Conservation (phyloP, 1,140 invertebrate genomes). For the Antheraea mylitta region DNA sequence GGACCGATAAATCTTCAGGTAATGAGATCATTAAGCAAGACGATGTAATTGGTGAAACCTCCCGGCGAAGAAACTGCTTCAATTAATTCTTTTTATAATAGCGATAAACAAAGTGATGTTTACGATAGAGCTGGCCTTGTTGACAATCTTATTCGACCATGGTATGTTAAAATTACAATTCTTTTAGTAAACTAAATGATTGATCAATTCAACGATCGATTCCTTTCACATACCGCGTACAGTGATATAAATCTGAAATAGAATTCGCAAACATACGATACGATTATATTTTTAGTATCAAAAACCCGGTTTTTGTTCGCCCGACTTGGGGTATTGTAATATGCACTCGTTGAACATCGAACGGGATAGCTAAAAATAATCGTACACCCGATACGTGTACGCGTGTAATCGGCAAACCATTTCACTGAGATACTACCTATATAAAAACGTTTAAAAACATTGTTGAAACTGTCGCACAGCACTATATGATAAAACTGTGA, state of each 20-base stretch:
- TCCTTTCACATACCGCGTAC: constrained; percentile 23
- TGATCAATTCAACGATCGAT: not conserved
- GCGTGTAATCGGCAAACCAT: constrained; percentile 25
- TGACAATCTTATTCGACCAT: not conserved
- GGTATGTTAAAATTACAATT: not conserved
- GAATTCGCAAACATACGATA: constrained; percentile 76
- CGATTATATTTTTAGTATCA: constrained; percentile 72
- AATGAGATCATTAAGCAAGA: no score
- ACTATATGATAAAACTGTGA: constrained; percentile 19
- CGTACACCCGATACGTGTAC: constrained; percentile 37
- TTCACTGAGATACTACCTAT: constrained; percentile 14
- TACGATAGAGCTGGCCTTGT: constrained; percentile 2
- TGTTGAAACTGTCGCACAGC: constrained; percentile 31
- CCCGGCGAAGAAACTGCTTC: constrained; percentile 21
- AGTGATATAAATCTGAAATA: constrained; percentile 70
- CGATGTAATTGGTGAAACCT: no score
- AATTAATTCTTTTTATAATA: constrained; percentile 12
- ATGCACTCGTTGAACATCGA: constrained; percentile 57
- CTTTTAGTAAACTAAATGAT: not conserved
- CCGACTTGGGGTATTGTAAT: constrained; percentile 60
- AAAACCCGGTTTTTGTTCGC: constrained; percentile 72
- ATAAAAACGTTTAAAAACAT: constrained; percentile 10
- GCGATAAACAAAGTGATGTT: constrained; percentile 21
- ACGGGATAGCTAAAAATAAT: constrained; percentile 54
- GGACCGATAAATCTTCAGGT: constrained; percentile 33